Conservation (phyloP, 2,888 invertebrate genomes). For the Drosophila rubida region DNA sequence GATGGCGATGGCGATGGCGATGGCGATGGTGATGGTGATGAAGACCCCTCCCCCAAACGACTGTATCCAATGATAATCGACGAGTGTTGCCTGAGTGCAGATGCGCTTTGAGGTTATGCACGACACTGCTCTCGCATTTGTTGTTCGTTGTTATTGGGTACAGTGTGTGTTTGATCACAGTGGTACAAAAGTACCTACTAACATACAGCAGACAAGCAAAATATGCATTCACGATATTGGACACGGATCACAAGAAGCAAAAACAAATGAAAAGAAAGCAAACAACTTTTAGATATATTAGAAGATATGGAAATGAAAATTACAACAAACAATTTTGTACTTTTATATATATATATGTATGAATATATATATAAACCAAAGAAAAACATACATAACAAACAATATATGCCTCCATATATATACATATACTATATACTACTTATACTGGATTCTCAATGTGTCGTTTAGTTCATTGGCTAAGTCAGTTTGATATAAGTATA, state of each 20-base stretch:
- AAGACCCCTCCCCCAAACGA: background rate
- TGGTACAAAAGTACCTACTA: constrained; percentile 45
- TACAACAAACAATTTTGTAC: constrained; percentile 56
- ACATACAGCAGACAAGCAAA: constrained; percentile 32
- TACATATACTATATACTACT: constrained; percentile 19
- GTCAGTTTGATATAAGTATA: constrained; percentile 35
- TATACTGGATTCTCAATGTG: constrained; percentile 51
- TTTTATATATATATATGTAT: constrained; percentile 61
- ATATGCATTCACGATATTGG: constrained; percentile 41
- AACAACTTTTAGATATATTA: constrained; percentile 54
- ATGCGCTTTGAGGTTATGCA: background rate
- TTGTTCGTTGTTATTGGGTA: constrained; percentile 2
- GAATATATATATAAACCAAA: constrained; percentile 33
- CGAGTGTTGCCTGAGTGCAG: background rate
- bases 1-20: no score
- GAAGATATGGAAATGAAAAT: constrained; percentile 36
- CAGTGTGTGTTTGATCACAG: constrained; percentile 33
- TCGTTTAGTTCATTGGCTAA: constrained; percentile 30
- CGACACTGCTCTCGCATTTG: background rate
- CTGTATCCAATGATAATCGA: constrained; percentile 1
- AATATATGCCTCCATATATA: constrained; percentile 32
- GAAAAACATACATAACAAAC: constrained; percentile 16
- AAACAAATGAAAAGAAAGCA: no score
- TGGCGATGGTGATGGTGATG: no score
- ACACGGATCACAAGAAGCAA: constrained; percentile 34